Evolutionary conservation across 2,888 invertebrate genomes (phyloP).

Genomic region (Abrostola triplasia): DNA sequence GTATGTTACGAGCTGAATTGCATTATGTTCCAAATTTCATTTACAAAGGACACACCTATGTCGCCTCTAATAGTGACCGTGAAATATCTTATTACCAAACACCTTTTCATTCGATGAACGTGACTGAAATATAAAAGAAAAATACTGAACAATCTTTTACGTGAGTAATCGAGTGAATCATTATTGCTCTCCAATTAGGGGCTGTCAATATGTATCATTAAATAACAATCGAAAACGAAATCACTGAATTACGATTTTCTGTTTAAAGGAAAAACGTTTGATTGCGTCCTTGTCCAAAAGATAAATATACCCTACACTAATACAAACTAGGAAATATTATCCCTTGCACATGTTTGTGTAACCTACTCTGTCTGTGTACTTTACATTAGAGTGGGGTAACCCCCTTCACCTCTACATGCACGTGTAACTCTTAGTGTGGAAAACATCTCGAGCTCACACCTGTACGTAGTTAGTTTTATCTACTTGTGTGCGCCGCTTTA

Average conservation of each 20-base stretch:
- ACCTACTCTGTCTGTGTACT: conserved; percentile 58
- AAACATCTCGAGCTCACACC: conserved; percentile 54
- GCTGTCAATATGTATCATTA: conserved; percentile 46
- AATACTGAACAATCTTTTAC: conserved; percentile 14
- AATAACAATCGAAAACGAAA: conserved; percentile 30
- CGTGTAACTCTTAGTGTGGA: conserved; percentile 54
- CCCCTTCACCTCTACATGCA: conserved; percentile 48
- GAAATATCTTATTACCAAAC: conserved; percentile 26
- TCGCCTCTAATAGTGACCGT: conserved; percentile 16
- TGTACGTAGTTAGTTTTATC: conserved; percentile 54
- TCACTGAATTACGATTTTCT: conserved; percentile 12
- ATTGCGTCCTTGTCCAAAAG: conserved; percentile 27
- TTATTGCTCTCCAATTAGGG: conserved; percentile 45
- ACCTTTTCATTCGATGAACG: conserved; percentile 36
- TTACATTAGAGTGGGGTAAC: conserved; percentile 61
- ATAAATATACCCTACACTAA: conserved; percentile 21
- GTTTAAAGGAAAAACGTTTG: neutral
- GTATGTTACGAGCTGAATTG: conserved; percentile 14
- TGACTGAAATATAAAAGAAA: conserved; percentile 19
- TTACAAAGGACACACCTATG: conserved; percentile 4
- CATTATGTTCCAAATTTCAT: conserved; percentile 21
- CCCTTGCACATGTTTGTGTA: conserved; percentile 54
- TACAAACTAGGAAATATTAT: conserved; percentile 47
- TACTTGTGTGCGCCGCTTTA: conserved; percentile 50
- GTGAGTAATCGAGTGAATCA: conserved; percentile 26